phyloP scores from a whole-genome alignment of 2,113 vertebrate species.

The Chionis minor region DNA sequence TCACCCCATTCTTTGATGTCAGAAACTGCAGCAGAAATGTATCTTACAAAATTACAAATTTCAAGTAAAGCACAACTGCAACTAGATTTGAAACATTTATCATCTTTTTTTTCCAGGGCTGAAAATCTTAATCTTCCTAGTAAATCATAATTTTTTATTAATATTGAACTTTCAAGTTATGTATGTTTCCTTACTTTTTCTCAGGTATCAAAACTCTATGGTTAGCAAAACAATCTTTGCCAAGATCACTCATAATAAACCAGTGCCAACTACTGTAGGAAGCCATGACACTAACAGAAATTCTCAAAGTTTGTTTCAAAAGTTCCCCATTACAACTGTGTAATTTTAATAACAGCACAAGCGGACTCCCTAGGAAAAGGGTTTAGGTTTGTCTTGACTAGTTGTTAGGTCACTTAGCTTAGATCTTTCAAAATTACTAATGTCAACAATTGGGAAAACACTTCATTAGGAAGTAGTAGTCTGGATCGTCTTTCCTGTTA shows the following conservation, averaged over 20 bases:
- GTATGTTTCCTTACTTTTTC: background rate
- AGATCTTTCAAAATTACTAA: background rate
- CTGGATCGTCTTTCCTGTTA: background rate
- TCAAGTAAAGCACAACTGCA: background rate
- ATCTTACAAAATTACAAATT: background rate
- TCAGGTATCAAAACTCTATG: background rate
- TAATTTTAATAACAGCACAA: background rate
- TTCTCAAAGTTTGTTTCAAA: background rate
- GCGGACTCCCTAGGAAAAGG: background rate
- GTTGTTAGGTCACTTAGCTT: background rate
- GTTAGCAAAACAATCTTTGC: background rate
- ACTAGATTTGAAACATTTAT: background rate
- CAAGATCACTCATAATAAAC: background rate
- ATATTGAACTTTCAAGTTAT: background rate
- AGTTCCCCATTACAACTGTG: background rate
- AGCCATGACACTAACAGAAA: background rate
- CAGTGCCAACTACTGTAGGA: background rate
- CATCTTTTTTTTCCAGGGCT: background rate
- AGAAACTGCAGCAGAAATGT: background rate
- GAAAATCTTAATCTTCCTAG: background rate
- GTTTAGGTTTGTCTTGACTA: background rate
- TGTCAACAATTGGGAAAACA: background rate
- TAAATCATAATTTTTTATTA: background rate
- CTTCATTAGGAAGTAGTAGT: background rate
- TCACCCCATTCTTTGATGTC: background rate